Base-by-base conservation (phyloP, 2,113 vertebrate genomes). In the Phrynosoma blainvillii region DNA sequence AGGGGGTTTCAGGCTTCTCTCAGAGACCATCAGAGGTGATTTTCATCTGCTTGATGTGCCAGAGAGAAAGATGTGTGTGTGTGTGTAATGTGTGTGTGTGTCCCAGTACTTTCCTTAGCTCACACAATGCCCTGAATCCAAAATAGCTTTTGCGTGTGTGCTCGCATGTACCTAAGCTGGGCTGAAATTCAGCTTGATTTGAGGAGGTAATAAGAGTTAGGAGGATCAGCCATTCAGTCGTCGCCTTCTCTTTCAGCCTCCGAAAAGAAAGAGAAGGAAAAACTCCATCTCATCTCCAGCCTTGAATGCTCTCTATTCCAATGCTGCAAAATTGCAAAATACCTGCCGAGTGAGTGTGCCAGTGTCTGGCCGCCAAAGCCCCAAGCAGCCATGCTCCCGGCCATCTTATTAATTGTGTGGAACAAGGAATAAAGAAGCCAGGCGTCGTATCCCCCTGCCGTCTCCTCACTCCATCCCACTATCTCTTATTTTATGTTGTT, bases 151-250 rank as follows among this genome's bases (percentile, higher is more conserved):
- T 65, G 62, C 9, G 18, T 5, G 10, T 30, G 23, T 56, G 8
- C 36, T 21, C 68, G 7, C 12, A n/a, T 56, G 14, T 42, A 12
- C 11, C 5, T 16, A 27, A 66, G 82, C 68, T 20, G 18, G 16
- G 59, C 59, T 21, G 74, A 77, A 85, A 85, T 47, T 66, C 84
- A 66, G 73, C 59, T 66, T 9, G n/a, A 40, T 78, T 85, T 66
- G 84, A n/a, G 4, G 16, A 74, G 4, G 74, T 47, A 78, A 78
- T 66, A 66, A 47, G 59, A n/a, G 74, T 30, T 30, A 1, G 16
- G 0, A 25, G 36, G 84, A 77, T 85, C 74, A 85, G 84, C 40
- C 27, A 8, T 42, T 77, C 14, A 0, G 21, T 18, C 4, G 18
- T 52, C 47, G 56, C 30, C 42, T 52, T 18, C 47, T 5, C 82